Percentiles rank a stretch among this genome's conserved stretches.
Evolutionary conservation across 35 echinoderm and acorn worm species (phyloP).

Genomic region (Acanthaster planci): DNA sequence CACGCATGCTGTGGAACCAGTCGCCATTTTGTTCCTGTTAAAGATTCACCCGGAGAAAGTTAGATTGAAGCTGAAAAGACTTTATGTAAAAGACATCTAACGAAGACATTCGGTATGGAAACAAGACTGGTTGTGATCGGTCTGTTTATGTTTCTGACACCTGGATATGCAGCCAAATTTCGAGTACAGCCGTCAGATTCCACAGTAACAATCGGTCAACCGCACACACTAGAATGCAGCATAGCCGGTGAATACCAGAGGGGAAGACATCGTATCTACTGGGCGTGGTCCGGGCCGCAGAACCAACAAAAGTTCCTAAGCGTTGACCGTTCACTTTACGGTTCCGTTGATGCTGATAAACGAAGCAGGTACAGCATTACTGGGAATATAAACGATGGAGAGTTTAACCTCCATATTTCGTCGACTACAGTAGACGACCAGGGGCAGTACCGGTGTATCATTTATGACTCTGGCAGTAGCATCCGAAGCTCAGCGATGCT

Average conservation of each 20-base stretch:
- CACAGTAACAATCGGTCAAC: not conserved
- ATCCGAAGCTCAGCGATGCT: conserved; percentile 1
- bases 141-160: not conserved
- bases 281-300: not conserved
- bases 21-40: no score
- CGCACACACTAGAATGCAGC: not conserved
- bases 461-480: not conserved
- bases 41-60: no score
- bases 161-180: conserved; percentile 1
- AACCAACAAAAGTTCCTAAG: conserved; percentile 14
- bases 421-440: conserved; percentile 1
- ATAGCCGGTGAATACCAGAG: not conserved
- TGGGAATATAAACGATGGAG: not conserved
- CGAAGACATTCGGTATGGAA: not conserved
- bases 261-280: not conserved
- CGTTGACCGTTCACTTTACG: conserved; percentile 7
- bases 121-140: not conserved
- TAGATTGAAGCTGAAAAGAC: no score
- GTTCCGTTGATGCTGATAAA: not conserved
- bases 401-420: conserved; percentile 20
- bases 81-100: no score
- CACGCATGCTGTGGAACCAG: no score
- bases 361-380: conserved; percentile 17
- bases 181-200: not conserved
- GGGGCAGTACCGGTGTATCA: conserved; percentile 1